Base-by-base conservation (phyloP, 2,113 vertebrate species). In the Cnemophilus loriae region DNA sequence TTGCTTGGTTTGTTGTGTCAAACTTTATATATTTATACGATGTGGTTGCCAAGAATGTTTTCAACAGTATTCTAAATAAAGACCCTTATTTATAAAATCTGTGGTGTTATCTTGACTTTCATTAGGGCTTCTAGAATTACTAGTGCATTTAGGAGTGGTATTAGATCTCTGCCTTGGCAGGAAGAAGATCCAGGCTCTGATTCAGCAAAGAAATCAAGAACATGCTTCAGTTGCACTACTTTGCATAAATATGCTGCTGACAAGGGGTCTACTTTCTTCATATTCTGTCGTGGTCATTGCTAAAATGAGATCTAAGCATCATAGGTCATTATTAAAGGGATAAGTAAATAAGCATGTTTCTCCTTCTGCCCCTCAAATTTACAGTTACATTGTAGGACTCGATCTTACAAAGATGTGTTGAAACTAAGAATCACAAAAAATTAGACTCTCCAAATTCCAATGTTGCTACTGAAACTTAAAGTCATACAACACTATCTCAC, bases 1-100 rank as follows among this genome's bases (percentile, higher is more conserved):
- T 98, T 97, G 98, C 97, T 97, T 98, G 98, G 98, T 98, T 98
- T 99, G 98, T 99, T 97, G 98, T 99, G 99, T 98, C 97, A 97
- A 97, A 98, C 97, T 97, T 99, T 99, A 99, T 99, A 99, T 99
- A 99, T 99, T 99, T 99, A 99, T 98, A 98, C 96, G 7, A 98
- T 98, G 98, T 98, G 98, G 98, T 98, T 98, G 98, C 98, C 97
- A 94, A 91, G 92, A 96, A 97, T 96, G 97, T 96, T 97, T 97
- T 91, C 95, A 95, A 95, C 95, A 97, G 90, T 97, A 97, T 97
- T 98, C 97, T 98, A 97, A 98, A 98, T 98, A 99, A 99, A 99
- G 74, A 96, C 87, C 97, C 95, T 98, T 99, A 99, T 99, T 99
- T 99, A 99, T 99, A 99, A 97, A 96, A 95, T 91, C 89, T 49